A percentile compares a stretch with the other conserved stretches of the same genome.
Conservation (phyloP, 2,888 invertebrate genomes). For the Nomada fabriciana region DNA sequence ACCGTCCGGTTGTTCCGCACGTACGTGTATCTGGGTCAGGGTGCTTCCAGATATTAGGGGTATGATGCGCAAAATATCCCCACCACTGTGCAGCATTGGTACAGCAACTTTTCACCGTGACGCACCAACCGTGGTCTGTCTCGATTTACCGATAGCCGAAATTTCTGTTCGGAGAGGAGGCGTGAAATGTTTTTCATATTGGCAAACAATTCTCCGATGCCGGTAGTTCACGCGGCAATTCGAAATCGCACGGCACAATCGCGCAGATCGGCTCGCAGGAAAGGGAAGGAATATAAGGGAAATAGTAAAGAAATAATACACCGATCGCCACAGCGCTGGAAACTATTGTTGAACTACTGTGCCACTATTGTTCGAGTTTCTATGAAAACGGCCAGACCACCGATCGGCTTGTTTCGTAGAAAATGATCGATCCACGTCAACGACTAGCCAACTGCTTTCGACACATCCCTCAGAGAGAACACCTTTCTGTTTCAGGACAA, state of each 20-base stretch:
- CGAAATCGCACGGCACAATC: not conserved
- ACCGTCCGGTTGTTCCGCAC: constrained; percentile 54
- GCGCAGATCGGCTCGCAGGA: not conserved
- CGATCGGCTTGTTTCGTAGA: not conserved
- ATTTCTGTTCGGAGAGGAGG: constrained; percentile 4
- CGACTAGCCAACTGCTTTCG: not conserved
- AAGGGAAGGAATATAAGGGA: not conserved
- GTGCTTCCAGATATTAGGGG: constrained; percentile 81
- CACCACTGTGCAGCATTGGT: constrained; percentile 71
- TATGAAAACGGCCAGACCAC: constrained; percentile 36
- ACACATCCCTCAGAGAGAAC: not conserved
- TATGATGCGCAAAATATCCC: constrained; percentile 84
- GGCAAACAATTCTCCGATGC: too few relatives aligned
- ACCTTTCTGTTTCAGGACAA: constrained; percentile 90
- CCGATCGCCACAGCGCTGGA: constrained; percentile 55
- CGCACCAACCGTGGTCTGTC: constrained; percentile 33
- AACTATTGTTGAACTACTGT: constrained; percentile 38
- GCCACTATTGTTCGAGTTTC: constrained; percentile 35
- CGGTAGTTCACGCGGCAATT: not conserved
- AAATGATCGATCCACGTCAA: constrained; percentile 14
- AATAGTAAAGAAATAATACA: constrained; percentile 37
- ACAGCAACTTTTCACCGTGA: constrained; percentile 59
- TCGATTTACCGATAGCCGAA: constrained; percentile 39
- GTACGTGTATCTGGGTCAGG: constrained; percentile 79
- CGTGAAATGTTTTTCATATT: too few relatives aligned